Evolutionary conservation across 1,140 invertebrate species (phyloP), one percentile per base, ranked within the genome.

Genomic region (Lepidurus packardi): DNA sequence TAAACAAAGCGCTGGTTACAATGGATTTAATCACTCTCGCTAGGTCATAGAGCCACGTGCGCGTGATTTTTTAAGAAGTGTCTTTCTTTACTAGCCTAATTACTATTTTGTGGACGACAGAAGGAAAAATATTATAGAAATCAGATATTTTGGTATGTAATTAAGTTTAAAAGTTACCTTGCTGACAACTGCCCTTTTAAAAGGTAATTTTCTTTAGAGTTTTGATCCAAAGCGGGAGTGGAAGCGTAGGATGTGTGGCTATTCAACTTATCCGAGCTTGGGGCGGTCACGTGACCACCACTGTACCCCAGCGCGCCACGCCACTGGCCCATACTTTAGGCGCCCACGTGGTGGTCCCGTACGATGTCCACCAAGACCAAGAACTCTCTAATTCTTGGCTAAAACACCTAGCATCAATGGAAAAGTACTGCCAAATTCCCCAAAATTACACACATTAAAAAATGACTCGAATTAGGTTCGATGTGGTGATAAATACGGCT

Each of bases 221-320:
- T 78, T 85, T 94, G 13, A 85, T 94, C 77, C 88, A 89, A 82
- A 91, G 88, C 74, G 92, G 90, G 34, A 89, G 89, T 80, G 91
- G 90, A 34, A 89, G 91, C 21, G 87, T 91, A 34, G 92, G 92
- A 42, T 91, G 90, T 81, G 88, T 92, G 81, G 86, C 92, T 53
- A 88, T 91, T 74, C 92, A 94, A 84, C 83, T 93, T 53, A 84
- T 91, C 65, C 90, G 89, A 80, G 83, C 89, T 11, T 92, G 91
- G 90, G 90, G 90, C 43, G 89, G 88, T 44, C 81, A 88, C 76
- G 86, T 91, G 9, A 87, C 88, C 10, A 86, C 87, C 1, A 86
- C 88, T 16, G 89, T 89, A 80, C 86, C 84, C 82, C 81, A 84
- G 43, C 84, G 88, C 73, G 87, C 87, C 10, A 81, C 86, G 9